A percentile compares a stretch with the other conserved stretches of the same genome.
These are phyloP conservation scores for Prionace glauca DNA, from an alignment of 2,797 vertebrate genomes.

Conservation along the genomic window DNA sequence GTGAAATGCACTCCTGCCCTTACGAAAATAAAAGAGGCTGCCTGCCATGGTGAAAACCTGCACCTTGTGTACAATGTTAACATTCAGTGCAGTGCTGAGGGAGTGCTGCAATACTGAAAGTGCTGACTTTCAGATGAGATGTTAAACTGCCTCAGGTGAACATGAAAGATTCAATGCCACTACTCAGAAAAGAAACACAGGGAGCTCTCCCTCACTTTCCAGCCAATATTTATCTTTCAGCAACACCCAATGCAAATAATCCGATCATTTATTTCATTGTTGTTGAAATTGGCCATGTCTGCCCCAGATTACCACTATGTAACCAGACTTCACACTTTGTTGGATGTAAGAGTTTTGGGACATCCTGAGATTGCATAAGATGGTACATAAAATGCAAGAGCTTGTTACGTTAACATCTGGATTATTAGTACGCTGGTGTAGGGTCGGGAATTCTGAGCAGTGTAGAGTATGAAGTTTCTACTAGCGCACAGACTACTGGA, in stretches of 20 bases:
- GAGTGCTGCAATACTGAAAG: not conserved
- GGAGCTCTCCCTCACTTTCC: not conserved
- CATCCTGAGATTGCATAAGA: not conserved
- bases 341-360: not conserved
- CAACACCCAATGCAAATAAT: not conserved
- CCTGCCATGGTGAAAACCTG: too few species aligned
- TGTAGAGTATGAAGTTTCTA: not conserved
- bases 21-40: too few species aligned
- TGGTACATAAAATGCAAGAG: not conserved
- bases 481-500: not conserved
- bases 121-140: not conserved
- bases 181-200: not conserved
- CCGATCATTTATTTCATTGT: not conserved
- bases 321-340: not conserved
- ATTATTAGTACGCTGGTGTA: not conserved
- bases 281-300: not conserved
- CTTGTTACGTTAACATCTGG: not conserved
- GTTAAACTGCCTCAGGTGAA: not conserved
- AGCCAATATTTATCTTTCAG: not conserved
- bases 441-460: not conserved
- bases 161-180: not conserved
- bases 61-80: not conserved
- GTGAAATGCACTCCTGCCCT: too few species aligned
- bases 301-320: not conserved
- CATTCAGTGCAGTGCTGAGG: not conserved